Evolutionary conservation across 2,888 invertebrate species (phyloP), one percentile per base, ranked within the genome.

Genomic region (Pseudococcus viburni): DNA sequence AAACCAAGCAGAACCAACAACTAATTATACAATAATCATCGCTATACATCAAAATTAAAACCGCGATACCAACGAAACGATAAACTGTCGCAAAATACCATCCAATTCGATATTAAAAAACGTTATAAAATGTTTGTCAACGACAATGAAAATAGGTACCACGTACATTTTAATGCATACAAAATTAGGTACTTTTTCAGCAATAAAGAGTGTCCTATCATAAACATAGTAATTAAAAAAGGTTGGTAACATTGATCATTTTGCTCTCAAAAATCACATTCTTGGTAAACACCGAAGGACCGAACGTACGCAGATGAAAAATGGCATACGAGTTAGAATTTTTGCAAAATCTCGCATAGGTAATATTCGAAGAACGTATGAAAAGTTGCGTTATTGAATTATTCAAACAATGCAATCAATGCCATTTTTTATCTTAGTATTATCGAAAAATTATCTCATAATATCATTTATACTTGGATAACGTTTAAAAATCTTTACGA

Each of bases 211-310:
- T 83, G 73, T 46, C 68, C 68, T 73, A 86, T 73, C 68, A 86
- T 59, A 48, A 48, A 68, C 9, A 64, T 86, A 68, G 68, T 42
- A 46, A 68, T 73, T 86, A 83, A 80, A 83, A 83, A 88, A 88
- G 19, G 88, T 83, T 88, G 88, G 88, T 88, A 88, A 88, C 88
- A 88, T 88, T 80, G 88, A 88, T 88, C 83, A 59, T 48, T 88
- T 88, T 88, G 88, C 80, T 88, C 83, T 88, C 33, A 59, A 85
- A 85, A 88, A 88, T 88, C 88, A 88, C 88, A 88, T 83, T 83
- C 83, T 88, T 88, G 88, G 88, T 88, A 88, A 88, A 88, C 88
- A 83, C 80, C 77, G 77, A 77, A 77, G n/a, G n/a, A 39, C 55
- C 55, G 80, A 83, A 83, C 80, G 33, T 42, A 42, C 42, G 86